These are phyloP conservation scores for Catocala nupta DNA, from an alignment of 2,888 invertebrate genomes.

Conservation along the genomic window DNA sequence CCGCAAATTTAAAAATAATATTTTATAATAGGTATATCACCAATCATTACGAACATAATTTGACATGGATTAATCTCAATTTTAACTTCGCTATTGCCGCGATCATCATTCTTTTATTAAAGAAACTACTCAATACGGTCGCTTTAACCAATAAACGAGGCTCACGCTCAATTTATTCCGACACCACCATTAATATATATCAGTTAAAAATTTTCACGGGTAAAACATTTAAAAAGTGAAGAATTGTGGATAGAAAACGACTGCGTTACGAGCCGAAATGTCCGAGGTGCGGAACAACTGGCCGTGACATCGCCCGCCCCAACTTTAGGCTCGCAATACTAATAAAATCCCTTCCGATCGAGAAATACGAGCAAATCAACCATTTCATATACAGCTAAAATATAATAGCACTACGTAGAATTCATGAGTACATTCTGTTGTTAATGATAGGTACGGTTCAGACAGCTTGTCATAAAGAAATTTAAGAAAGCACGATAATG, in stretches of 20 bases:
- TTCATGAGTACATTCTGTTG: too few species aligned
- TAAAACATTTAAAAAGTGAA: constrained; percentile 2
- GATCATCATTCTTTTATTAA: too few species aligned
- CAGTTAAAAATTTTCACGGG: not conserved
- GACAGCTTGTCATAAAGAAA: too few species aligned
- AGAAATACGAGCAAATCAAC: constrained; percentile 8
- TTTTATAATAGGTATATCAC: too few species aligned
- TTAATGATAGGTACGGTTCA: too few species aligned
- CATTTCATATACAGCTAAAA: constrained; percentile 5
- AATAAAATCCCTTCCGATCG: constrained; percentile 23
- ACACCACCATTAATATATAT: not conserved
- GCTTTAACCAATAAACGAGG: too few species aligned
- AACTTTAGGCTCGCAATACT: constrained; percentile 11
- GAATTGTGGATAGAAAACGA: not conserved
- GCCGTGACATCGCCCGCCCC: not conserved
- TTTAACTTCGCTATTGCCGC: too few species aligned
- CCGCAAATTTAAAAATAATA: too few species aligned
- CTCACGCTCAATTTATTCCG: not conserved
- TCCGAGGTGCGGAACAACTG: not conserved
- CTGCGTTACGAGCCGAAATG: not conserved
- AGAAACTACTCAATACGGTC: too few species aligned
- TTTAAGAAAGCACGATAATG: too few species aligned
- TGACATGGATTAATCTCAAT: too few species aligned
- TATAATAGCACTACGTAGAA: not conserved
- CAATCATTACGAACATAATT: too few species aligned